These are phyloP conservation scores for Ashinkailepas kermadecensis DNA, from an alignment of 2,888 invertebrate species.

Conservation along the genomic window DNA sequence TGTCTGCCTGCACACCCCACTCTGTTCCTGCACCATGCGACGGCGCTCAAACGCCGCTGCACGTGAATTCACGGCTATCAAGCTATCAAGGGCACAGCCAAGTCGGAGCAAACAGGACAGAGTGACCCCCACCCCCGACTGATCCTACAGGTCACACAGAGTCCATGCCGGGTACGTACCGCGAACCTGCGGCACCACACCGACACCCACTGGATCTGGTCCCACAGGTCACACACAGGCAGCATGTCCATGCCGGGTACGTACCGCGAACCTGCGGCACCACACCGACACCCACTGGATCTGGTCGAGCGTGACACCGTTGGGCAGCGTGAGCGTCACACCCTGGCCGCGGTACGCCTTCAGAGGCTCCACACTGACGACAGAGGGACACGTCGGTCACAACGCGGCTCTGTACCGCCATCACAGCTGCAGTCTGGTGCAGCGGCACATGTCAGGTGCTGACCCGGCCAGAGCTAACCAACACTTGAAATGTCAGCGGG, in stretches of 20 bases:
- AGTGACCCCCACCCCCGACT: slow-evolving; percentile 56
- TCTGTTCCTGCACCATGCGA: too few relatives aligned
- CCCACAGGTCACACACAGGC: slow-evolving; percentile 42
- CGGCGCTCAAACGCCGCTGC: too few relatives aligned
- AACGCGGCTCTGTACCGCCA: too few relatives aligned
- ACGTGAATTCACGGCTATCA: too few relatives aligned
- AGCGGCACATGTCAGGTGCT: too few relatives aligned
- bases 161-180: slow-evolving; percentile 50
- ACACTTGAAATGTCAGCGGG: too few relatives aligned
- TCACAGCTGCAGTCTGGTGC: too few relatives aligned
- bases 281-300: slow-evolving; percentile 83
- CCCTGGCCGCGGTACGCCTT: slow-evolving; percentile 71
- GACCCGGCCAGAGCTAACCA: too few relatives aligned
- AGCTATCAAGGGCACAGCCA: too few relatives aligned
- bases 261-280: slow-evolving; percentile 82
- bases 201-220: slow-evolving; percentile 77
- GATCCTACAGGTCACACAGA: slow-evolving; percentile 48
- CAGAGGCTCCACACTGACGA: slow-evolving; percentile 49
- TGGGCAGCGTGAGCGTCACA: slow-evolving; percentile 75
- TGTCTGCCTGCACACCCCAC: too few relatives aligned
- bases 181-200: slow-evolving; percentile 87
- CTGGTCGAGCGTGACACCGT: slow-evolving; percentile 72
- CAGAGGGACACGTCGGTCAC: too few relatives aligned
- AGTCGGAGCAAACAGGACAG: too few relatives aligned
- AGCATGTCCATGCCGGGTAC: slow-evolving; percentile 38